phyloP scores from a whole-genome alignment of 35 echinoderm and acorn worm genomes.

The Strongylocentrotus purpuratus region DNA sequence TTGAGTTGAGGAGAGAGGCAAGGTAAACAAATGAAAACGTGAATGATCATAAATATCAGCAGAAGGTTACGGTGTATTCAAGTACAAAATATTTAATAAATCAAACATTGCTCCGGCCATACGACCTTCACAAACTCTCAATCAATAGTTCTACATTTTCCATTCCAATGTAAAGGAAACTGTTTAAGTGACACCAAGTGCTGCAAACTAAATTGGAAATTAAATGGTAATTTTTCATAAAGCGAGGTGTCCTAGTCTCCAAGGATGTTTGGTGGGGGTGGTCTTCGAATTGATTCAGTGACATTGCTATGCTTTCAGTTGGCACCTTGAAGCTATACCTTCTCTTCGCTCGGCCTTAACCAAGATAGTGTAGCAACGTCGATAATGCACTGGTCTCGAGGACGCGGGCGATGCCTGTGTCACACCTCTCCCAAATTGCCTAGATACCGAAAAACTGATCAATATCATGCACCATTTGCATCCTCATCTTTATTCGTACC shows the following conservation, averaged over 20 bases:
- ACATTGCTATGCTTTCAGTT: slow-evolving; percentile 2
- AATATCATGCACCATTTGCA: neutral
- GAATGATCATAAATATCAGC: neutral
- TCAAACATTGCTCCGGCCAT: neutral
- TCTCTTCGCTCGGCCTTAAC: neutral
- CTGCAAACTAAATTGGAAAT: neutral
- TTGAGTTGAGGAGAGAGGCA: too few species aligned
- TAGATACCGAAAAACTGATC: neutral
- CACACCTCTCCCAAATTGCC: neutral
- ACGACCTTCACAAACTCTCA: neutral
- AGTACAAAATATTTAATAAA: neutral
- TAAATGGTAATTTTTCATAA: neutral
- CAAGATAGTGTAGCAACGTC: neutral
- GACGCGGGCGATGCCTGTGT: neutral
- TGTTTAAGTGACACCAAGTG: neutral
- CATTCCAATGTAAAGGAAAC: neutral
- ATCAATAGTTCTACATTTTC: neutral
- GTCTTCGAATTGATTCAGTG: neutral
- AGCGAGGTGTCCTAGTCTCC: neutral
- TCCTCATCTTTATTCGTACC: neutral
- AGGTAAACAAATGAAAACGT: neutral
- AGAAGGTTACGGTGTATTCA: neutral
- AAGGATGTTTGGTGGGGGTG: neutral
- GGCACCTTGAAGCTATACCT: neutral
- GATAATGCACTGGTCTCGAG: neutral